Evolutionary conservation across 2,113 vertebrate genomes (phyloP).

Genomic region (Pomatorhinus ruficollis): DNA sequence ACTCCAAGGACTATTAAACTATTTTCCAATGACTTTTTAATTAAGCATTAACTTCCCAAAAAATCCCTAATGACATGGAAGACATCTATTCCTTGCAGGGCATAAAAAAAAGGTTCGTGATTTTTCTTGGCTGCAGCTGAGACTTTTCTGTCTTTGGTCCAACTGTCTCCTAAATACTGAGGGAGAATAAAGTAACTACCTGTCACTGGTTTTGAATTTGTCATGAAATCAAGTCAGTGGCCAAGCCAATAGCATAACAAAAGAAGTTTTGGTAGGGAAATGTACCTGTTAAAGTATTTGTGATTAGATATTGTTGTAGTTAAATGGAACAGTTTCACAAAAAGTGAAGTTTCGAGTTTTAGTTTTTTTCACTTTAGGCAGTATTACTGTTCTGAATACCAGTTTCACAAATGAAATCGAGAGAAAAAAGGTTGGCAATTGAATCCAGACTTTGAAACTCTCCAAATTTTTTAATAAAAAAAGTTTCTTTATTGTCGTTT

Average conservation of each 20-base stretch:
- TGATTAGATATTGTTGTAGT: not conserved
- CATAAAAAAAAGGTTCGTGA: not conserved
- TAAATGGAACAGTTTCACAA: not conserved
- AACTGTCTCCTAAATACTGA: not conserved
- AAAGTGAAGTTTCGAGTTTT: not conserved
- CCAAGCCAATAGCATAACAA: not conserved
- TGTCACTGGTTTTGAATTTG: not conserved
- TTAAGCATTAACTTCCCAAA: not conserved
- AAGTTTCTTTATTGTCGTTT: not conserved
- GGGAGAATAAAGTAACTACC: not conserved
- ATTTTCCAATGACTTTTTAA: not conserved
- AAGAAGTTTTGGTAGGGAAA: not conserved
- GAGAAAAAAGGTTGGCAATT: not conserved
- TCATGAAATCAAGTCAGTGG: not conserved
- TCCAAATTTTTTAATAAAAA: not conserved
- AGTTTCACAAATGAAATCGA: not conserved
- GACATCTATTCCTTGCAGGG: not conserved
- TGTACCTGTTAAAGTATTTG: not conserved
- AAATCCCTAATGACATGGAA: not conserved
- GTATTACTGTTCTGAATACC: not conserved
- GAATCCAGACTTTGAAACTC: not conserved
- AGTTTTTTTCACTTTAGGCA: not conserved
- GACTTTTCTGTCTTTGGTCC: not conserved
- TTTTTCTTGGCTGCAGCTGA: not conserved
- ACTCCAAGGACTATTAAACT: not conserved